Conservation (phyloP, 2,888 invertebrate species). For the Morpho deidamia region DNA sequence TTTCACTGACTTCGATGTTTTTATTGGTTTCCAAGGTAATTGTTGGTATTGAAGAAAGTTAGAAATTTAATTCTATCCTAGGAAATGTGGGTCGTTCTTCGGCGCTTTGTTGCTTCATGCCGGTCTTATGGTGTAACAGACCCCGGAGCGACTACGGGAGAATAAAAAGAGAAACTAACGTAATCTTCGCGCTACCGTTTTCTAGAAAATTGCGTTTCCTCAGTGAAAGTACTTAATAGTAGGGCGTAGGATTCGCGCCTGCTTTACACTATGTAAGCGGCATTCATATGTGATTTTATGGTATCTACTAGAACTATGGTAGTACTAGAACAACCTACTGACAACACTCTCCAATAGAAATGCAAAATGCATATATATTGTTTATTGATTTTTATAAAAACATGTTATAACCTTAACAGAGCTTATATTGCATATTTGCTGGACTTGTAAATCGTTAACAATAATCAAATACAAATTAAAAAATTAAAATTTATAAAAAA, state of each 20-base stretch:
- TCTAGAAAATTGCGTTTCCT: slow-evolving; percentile 76
- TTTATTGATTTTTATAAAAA: no score
- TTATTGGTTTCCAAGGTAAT: slow-evolving; percentile 1
- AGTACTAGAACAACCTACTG: neutral
- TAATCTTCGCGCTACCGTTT: slow-evolving; percentile 73
- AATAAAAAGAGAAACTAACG: slow-evolving; percentile 66
- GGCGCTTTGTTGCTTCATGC: slow-evolving; percentile 39
- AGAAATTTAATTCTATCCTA: slow-evolving; percentile 39
- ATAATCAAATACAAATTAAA: no score
- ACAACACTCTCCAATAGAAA: neutral
- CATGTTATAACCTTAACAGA: no score
- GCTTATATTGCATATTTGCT: no score
- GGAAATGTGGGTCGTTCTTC: slow-evolving; percentile 52
- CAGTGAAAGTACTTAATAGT: slow-evolving; percentile 70
- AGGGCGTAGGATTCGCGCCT: slow-evolving; percentile 58
- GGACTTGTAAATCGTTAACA: no score
- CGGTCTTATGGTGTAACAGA: slow-evolving; percentile 53
- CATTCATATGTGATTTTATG: slow-evolving; percentile 7
- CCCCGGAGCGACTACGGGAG: slow-evolving; percentile 56
- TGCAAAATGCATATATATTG: neutral
- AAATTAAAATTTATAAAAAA: no score
- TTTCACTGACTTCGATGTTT: neutral
- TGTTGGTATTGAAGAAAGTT: slow-evolving; percentile 7
- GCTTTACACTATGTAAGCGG: slow-evolving; percentile 34
- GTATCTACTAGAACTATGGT: no score